Base-by-base conservation (phyloP, 2,797 vertebrate genomes). In the Cyprinella venusta region DNA sequence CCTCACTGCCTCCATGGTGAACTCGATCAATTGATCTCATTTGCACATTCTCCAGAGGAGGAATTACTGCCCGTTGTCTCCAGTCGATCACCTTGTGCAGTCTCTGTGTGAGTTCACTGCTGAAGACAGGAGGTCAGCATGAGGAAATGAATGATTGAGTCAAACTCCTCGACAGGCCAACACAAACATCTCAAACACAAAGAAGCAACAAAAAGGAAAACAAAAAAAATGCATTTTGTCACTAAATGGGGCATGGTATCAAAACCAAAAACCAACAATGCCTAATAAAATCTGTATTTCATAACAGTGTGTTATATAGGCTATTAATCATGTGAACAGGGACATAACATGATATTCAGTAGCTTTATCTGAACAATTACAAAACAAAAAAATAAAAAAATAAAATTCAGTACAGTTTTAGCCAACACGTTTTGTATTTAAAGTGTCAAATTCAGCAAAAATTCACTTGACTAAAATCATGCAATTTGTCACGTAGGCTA, bases 61-160 rank as follows among this genome's bases (percentile, higher is more conserved):
- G 63, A 76, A 61, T 50, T 76, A 61, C 72, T 69, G 72, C 26
- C 64, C 8, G 18, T 81, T 48, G 74, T 64, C 54, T 67, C 9
- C 19, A 21, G 71, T 85, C 72, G 24, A 85, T 81, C 42, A 59
- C 52, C 40, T 64, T 21, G 5, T 75, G 75, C 64, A 85, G 40
- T 50, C 72, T 69, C 71, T 76, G 71, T 77, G 77, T 85, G 84
- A 76, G 71, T n/a, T 13, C 45, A 75, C 61, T 9, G 33, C 33
- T 65, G 70, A 52, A 65, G 61, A 61, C 67, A 65, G 26, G 61
- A 61, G 65, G 65, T 70, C 50, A 80, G 38, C 36, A n/a, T 48
- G 64, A 54, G 48, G 30, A 68, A 54, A 13, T 26, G 7, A 38
- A 78, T 18, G 40, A 6, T 64, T 3, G 19, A 38, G 77, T 79